Base-by-base conservation (phyloP, 1,140 invertebrate species). In the Sitodiplosis mosellana region DNA sequence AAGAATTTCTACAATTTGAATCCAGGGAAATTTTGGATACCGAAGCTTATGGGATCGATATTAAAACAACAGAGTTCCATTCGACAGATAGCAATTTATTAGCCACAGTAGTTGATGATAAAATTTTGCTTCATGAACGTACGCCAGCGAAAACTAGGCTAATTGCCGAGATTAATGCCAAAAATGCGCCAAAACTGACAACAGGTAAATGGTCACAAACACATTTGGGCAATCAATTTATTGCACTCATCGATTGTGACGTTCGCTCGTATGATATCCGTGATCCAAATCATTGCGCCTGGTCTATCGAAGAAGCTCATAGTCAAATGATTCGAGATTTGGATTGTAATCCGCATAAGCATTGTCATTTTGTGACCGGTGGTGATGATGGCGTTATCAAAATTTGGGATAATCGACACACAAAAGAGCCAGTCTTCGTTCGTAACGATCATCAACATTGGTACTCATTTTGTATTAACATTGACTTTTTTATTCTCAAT, bases 271-370 rank as follows among this genome's bases (percentile, higher is more conserved):
- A 86, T 75, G 93, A 97, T 66, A 74, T 90, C 1, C 67, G 91
- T 12, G 78, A 75, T 48, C 63, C 68, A 12, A 76, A 78, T 57
- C 76, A 81, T 46, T 66, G 74, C 40, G 75, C 77, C 0, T 97
- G 88, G 85, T 70, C 65, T 46, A 85, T 97, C 55, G 78, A 87
- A 51, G 79, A 81, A 53, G 84, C 87, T 8, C 92, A 97, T 70
- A 75, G 77, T 10, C 88, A 94, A 66, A 71, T 88, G 40, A 80
- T 91, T 10, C 66, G 92, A 51, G 90, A 95, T 64, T 59, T 98
- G 15, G 93, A 98, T 67, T 96, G 94, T 59, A 98, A 98, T 71
- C 85, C 89, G 15, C 97, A 97, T 68, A 83, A 87, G 59, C 91
- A 95, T 56, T 95, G 94, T 60, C 84, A 87, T 59, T 55, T 98